Percentiles rank a stretch among this genome's conserved stretches.
These are phyloP conservation scores for Malurus elegans DNA, from an alignment of 2,113 vertebrate genomes.

Conservation along the genomic window DNA sequence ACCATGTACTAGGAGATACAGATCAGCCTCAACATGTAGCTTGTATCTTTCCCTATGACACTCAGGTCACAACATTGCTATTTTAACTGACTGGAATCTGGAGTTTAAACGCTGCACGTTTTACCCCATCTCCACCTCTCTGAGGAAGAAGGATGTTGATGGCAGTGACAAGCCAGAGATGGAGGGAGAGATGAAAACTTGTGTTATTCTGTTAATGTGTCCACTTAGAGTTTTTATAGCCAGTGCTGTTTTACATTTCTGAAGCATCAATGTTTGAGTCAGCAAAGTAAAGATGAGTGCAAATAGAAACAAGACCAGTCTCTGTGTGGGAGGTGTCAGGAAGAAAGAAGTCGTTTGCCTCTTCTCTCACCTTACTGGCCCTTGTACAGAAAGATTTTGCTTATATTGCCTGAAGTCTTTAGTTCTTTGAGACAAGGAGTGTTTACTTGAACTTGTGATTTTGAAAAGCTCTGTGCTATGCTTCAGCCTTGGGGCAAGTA, in stretches of 20 bases:
- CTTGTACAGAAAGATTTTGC: neutral
- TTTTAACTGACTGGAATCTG: neutral
- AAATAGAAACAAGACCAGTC: neutral
- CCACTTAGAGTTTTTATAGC: neutral
- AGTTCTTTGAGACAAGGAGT: neutral
- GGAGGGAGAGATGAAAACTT: neutral
- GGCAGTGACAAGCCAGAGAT: neutral
- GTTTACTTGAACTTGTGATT: neutral
- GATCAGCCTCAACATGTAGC: neutral
- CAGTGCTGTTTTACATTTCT: neutral
- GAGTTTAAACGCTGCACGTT: neutral
- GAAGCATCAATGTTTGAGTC: neutral
- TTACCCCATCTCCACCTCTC: fast-evolving
- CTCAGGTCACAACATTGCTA: neutral
- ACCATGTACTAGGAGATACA: neutral
- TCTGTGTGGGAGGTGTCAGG: neutral
- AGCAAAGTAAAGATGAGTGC: neutral
- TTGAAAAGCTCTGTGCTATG: neutral
- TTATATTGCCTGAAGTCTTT: neutral
- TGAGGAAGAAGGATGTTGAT: neutral
- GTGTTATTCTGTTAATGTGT: neutral
- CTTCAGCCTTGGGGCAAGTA: neutral
- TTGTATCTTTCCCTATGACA: neutral
- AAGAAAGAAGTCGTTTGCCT: neutral
- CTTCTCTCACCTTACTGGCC: slow-evolving; percentile 12